Evolutionary conservation across 2,888 invertebrate genomes (phyloP).

Genomic region (Lithophane semibrunnea): DNA sequence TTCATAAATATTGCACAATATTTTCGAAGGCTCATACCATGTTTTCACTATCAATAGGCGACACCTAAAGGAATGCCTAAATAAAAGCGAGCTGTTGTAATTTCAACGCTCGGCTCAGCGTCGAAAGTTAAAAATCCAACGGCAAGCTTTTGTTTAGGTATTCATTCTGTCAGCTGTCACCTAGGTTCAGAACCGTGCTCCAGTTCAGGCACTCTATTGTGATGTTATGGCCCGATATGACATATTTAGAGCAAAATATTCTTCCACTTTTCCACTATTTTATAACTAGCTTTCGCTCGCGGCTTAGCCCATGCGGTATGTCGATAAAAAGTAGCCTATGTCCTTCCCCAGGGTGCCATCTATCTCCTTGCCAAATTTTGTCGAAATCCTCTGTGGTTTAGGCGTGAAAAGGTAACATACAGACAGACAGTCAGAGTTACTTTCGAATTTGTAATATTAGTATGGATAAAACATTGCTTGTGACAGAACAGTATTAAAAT

Average conservation of each 20-base stretch:
- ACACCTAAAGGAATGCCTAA: neutral
- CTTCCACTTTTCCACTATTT: neutral
- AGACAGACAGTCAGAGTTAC: no score
- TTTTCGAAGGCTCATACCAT: neutral
- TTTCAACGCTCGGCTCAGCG: neutral
- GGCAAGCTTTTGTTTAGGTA: neutral
- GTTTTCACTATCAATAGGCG: neutral
- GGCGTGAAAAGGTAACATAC: no score
- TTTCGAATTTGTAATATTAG: no score
- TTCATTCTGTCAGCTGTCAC: slow-evolving; percentile 23
- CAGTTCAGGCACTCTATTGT: slow-evolving; percentile 30
- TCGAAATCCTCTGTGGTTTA: no score
- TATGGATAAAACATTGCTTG: neutral
- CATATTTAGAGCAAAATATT: slow-evolving; percentile 45
- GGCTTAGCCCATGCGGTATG: no score
- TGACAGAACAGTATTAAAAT: slow-evolving; percentile 5
- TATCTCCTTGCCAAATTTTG: no score
- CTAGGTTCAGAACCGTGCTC: slow-evolving; percentile 1
- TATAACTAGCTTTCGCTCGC: neutral
- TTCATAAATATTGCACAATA: slow-evolving; percentile 19
- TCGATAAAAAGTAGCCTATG: no score
- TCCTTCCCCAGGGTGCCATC: no score
- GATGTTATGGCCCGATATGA: slow-evolving; percentile 22
- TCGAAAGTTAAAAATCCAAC: neutral
- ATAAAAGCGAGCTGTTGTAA: neutral